Conservation (phyloP, 2,113 vertebrate genomes). For the Anarhynchus alexandrinus region DNA sequence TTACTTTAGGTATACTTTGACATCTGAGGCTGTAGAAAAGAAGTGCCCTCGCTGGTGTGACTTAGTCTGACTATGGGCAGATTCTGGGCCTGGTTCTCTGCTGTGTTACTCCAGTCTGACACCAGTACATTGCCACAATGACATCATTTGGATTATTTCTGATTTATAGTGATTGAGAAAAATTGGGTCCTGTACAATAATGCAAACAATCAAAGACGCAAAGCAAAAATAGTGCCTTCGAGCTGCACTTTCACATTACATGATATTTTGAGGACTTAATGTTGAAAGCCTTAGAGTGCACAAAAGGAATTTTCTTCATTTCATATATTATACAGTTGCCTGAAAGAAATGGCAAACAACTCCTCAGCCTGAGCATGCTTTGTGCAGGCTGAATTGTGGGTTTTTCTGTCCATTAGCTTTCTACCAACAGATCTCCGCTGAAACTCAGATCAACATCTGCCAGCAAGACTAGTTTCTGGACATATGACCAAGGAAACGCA, state of each 20-base stretch:
- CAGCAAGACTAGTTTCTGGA: background rate
- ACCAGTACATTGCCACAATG: conserved; percentile 9
- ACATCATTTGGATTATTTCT: conserved; percentile 60
- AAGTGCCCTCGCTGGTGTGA: background rate
- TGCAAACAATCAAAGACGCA: conserved; percentile 50
- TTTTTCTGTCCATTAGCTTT: background rate
- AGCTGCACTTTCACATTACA: conserved; percentile 2
- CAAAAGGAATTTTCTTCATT: conserved; percentile 40
- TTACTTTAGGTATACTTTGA: background rate
- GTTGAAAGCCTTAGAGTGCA: conserved; percentile 30
- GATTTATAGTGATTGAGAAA: conserved; percentile 65
- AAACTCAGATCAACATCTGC: background rate
- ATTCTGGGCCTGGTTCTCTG: background rate
- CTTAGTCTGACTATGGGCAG: background rate
- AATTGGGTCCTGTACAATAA: conserved; percentile 42
- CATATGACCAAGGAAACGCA: background rate
- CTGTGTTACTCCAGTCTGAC: conserved; percentile 16
- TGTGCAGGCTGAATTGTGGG: background rate
- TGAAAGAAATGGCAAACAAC: conserved; percentile 48
- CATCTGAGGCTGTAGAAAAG: background rate
- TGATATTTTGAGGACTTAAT: conserved; percentile 12
- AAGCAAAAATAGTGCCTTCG: conserved; percentile 18
- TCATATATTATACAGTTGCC: conserved; percentile 32
- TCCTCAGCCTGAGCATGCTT: background rate
- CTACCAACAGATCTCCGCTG: background rate